Base-by-base conservation (phyloP, 2,113 vertebrate species). In the Phodopus roborovskii region DNA sequence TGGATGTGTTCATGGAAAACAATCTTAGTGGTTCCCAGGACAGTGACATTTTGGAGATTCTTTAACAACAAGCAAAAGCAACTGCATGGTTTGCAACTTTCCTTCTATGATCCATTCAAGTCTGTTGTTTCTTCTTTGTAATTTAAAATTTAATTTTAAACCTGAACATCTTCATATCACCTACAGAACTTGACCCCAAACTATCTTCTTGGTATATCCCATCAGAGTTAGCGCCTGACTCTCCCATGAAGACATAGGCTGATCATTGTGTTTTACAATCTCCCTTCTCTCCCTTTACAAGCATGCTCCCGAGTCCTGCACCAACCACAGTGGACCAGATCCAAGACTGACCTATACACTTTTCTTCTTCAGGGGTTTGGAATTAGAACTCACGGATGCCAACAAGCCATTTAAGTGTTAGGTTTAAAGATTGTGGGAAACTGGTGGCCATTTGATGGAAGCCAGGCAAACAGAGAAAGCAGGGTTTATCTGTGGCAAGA, bases 101-200 rank as follows among this genome's bases (percentile, higher is more conserved):
- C 62, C 50, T 90, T 73, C 50, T 91, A 58, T 42, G 33, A 42
- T 66, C 39, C n/a, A 58, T 2, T 92, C 85, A 62, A 45, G 6
- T 74, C 42, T 74, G 73, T n/a, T 62, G 22, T 83, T 56, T 79
- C 85, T 79, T 22, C 2, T 30, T 84, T 26, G 11, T 78, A 75
- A n/a, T 70, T 83, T 24, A 64, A 79, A 75, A n/a, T 70, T 83
- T 24, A 64, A 79, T 60, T 96, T 90, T 79, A 93, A 96, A 90
- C 73, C 5, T 79, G 7, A 12, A 64, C 28, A 26, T 7, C 15
- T 28, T 93, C 60, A 56, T n/a, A 7, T 68, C 45, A 87, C 74
- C 74, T 28, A 48, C 62, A 45, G 90, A 90, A 90, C 8, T 94
- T 17, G 83, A 36, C 20, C 77, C 58, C 84, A 75, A 90, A 81